Evolutionary conservation across 2,113 vertebrate species (phyloP), one percentile per base, ranked within the genome.

Genomic region (Megalops atlanticus): DNA sequence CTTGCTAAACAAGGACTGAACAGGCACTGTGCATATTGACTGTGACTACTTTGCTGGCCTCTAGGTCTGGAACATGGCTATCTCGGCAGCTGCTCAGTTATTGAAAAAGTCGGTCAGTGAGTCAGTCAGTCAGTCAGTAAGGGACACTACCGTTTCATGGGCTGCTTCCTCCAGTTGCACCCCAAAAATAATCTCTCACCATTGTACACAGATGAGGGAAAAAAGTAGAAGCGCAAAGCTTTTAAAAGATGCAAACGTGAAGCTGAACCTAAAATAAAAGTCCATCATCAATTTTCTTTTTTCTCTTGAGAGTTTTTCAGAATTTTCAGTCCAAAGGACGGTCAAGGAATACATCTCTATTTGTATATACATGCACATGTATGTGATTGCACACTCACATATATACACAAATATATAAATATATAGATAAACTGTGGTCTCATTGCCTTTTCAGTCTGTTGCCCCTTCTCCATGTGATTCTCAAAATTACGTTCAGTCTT

Each of bases 131-230:
- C 18, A 54, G 49, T 54, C 49, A 54, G 49, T 64, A n/a, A 64
- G n/a, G 58, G 58, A 64, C 58, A 64, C 58, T 64, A 64, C n/a
- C n/a, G 58, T 64, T 27, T 31, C n/a, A 11, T 27, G n/a, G n/a
- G n/a, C 58, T 64, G 24, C 58, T 64, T 64, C n/a, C 58, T 31
- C 58, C 5, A 64, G n/a, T 64, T 8, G n/a, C n/a, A 64, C 24
- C 58, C n/a, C 94, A 94, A 94, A 92, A 41, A n/a, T 95, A 94
- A 95, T 92, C 93, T 93, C 93, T 92, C 92, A 94, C 93, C 94
- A 93, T 93, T 93, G 93, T 94, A 95, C 88, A 93, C 92, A 94
- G 72, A 71, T 35, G 0, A 39, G 43, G 35, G 12, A 68, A 27
- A 71, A 77, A 77, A 77, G 38, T 75, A 91, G 84, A 91, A 92